Evolutionary conservation across 2,797 vertebrate genomes (phyloP), one percentile per base, ranked within the genome.

Genomic region (Xiphorhynchus erythropygius): DNA sequence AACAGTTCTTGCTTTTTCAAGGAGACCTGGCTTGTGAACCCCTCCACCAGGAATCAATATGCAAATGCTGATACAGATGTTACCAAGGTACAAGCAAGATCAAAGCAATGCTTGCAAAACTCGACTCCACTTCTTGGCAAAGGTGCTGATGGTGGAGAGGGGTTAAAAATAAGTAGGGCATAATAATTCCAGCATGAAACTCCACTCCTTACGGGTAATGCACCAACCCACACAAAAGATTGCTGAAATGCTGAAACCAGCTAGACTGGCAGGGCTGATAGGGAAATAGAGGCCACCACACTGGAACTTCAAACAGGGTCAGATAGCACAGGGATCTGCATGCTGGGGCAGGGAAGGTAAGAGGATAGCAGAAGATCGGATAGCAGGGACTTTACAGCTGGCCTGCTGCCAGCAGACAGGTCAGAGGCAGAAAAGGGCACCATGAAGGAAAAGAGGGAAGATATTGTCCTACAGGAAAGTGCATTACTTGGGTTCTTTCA

Each of bases 121-220:
- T 84, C 1, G 0, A 55, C 80, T 91, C 80, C 80, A 33, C 3
- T 79, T 86, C 82, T 88, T 93, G 94, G 88, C 77, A 87, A 82
- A 91, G 91, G 70, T 82, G 74, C 67, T 90, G 90, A 91, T 94
- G 86, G 83, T 59, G 27, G 67, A 94, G 47, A 79, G n/a, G 88
- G 74, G 90, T 96, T 94, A 86, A 90, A 91, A 94, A 89, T 68
- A 96, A 95, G 35, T 70, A 93, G 91, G 88, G 21, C 77, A 82
- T 76, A 93, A 91, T 62, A 88, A 64, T 74, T 95, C 55, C 80
- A 84, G 55, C 47, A n/a, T 84, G 90, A 96, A 93, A 95, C 90
- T 90, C 62, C 90, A 73, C 95, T 96, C 87, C 74, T 89, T 49
- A 73, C 0, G 0, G 44, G 44, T 82, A 88, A 92, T 35, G 56